These are phyloP conservation scores for Rhyzopertha dominica DNA, from an alignment of 1,140 invertebrate species.

Conservation along the genomic window DNA sequence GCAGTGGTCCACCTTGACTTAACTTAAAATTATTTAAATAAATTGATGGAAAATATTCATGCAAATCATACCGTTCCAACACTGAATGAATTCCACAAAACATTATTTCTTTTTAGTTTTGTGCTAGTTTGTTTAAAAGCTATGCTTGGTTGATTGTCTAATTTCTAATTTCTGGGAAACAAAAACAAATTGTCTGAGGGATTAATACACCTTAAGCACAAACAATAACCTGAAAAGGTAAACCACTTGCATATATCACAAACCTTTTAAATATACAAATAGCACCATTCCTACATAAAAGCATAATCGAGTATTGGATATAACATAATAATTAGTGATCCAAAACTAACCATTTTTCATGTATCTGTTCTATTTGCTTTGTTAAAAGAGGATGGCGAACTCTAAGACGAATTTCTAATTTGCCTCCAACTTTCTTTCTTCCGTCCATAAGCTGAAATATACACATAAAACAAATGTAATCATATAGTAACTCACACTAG, in stretches of 20 bases:
- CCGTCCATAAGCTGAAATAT: conserved; percentile 74
- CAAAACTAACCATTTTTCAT: conserved; percentile 89
- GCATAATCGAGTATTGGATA: background rate
- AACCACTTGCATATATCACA: conserved; percentile 1
- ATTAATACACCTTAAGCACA: too few species aligned
- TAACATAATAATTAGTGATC: conserved; percentile 45
- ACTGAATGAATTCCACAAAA: too few species aligned
- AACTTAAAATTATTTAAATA: too few species aligned
- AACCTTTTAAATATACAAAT: background rate
- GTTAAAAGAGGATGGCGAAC: conserved; percentile 85
- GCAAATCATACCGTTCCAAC: too few species aligned
- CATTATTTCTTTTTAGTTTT: too few species aligned
- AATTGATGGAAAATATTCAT: too few species aligned
- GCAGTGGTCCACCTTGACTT: too few species aligned
- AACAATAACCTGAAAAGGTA: too few species aligned
- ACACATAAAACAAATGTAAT: background rate
- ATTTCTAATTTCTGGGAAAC: too few species aligned
- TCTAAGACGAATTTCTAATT: conserved; percentile 85
- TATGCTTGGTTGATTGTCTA: too few species aligned
- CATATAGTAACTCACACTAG: conserved; percentile 5
- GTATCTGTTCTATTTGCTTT: conserved; percentile 85
- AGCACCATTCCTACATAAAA: conserved; percentile 1
- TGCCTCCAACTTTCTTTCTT: conserved; percentile 79
- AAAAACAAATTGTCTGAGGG: too few species aligned
- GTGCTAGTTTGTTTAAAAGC: too few species aligned